Conservation (phyloP, 2,888 invertebrate genomes). For the Drosophila yooni region DNA sequence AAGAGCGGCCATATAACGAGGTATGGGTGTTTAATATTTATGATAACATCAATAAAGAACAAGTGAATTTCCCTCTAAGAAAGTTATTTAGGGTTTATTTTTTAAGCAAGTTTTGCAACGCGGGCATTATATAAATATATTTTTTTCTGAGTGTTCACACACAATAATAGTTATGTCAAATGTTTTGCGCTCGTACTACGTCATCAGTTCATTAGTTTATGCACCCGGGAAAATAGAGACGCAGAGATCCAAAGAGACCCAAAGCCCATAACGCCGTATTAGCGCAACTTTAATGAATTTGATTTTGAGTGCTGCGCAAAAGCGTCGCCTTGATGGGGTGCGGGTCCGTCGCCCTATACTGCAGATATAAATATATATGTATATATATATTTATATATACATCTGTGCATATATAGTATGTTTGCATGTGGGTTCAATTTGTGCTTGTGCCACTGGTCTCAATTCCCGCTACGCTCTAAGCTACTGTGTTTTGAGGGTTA, state of each 20-base stretch:
- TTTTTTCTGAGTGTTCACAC: not conserved
- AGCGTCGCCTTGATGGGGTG: constrained; percentile 52
- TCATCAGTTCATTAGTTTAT: constrained; percentile 41
- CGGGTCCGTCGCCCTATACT: constrained; percentile 23
- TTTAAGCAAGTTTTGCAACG: not conserved
- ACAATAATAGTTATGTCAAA: constrained; percentile 12
- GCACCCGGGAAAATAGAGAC: constrained; percentile 1
- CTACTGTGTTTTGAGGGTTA: constrained; percentile 29
- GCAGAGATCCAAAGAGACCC: not conserved
- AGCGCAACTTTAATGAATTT: constrained; percentile 65
- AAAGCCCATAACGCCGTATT: constrained; percentile 25
- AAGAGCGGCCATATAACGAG: too few species aligned
- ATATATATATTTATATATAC: not conserved
- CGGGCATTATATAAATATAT: not conserved
- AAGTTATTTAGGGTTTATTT: not conserved
- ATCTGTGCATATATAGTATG: not conserved
- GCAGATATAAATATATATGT: not conserved
- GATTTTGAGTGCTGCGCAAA: constrained; percentile 72
- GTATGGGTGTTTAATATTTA: too few species aligned
- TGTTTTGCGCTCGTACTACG: constrained; percentile 37
- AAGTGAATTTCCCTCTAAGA: not conserved
- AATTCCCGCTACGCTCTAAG: constrained; percentile 23
- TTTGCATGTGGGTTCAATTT: not conserved
- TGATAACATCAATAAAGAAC: not conserved
- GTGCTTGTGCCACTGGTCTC: constrained; percentile 22